phyloP scores from a whole-genome alignment of 64 coral and sea anemone species.

The Stichodactyla mertensii region DNA sequence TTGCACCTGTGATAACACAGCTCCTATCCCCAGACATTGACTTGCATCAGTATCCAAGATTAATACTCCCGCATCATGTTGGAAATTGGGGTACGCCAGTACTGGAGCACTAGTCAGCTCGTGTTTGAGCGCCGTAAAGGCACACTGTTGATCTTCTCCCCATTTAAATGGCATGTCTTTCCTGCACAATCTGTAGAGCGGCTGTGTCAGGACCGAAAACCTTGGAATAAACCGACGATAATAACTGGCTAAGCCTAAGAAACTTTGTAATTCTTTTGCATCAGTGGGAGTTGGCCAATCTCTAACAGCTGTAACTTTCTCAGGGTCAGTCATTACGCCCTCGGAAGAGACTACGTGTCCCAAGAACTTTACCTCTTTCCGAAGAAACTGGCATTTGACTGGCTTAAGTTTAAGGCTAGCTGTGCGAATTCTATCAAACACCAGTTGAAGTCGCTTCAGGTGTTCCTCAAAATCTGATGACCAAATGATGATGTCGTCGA shows the following conservation, averaged over 20 bases:
- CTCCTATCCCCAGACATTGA: slow-evolving; percentile 32
- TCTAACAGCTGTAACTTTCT: slow-evolving; percentile 39
- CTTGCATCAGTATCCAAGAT: slow-evolving; percentile 32
- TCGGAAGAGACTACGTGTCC: slow-evolving; percentile 37
- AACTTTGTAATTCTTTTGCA: slow-evolving; percentile 38
- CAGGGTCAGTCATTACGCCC: slow-evolving; percentile 20
- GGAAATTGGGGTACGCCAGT: slow-evolving; percentile 24
- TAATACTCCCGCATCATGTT: slow-evolving; percentile 3
- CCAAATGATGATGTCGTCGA: slow-evolving; percentile 46
- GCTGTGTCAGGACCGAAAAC: slow-evolving; percentile 14
- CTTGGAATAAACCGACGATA: slow-evolving; percentile 33
- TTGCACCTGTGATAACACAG: slow-evolving; percentile 49
- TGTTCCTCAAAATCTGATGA: slow-evolving; percentile 25
- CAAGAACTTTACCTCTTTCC: slow-evolving; percentile 27
- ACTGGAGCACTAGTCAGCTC: slow-evolving; percentile 23
- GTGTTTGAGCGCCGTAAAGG: slow-evolving; percentile 43
- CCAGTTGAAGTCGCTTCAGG: not conserved
- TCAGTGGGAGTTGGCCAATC: slow-evolving; percentile 44
- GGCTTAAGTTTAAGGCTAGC: slow-evolving; percentile 40
- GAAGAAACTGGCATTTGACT: slow-evolving; percentile 30
- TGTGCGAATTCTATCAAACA: slow-evolving; percentile 22
- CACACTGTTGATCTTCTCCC: slow-evolving; percentile 18
- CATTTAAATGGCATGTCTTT: slow-evolving; percentile 37
- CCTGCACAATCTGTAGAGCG: slow-evolving; percentile 9
- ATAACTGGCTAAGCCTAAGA: slow-evolving; percentile 31